A percentile compares a stretch with the other conserved stretches of the same genome.
Evolutionary conservation across 2,797 vertebrate species (phyloP).

Genomic region (Pristis pectinata): DNA sequence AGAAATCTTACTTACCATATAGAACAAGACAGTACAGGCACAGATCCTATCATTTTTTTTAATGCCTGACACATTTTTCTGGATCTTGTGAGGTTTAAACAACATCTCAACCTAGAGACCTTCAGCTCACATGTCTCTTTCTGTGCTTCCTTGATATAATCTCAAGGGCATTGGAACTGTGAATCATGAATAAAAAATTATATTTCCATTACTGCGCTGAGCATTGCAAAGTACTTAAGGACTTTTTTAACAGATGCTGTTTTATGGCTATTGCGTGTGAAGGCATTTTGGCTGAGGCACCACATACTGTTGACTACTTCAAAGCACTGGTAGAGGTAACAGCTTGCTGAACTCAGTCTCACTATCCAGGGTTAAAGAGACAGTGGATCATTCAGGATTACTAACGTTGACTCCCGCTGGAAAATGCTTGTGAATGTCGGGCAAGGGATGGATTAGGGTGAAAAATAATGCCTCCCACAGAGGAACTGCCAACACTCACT

Average conservation of each 20-base stretch:
- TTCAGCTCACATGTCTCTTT: neutral
- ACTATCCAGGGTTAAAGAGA: neutral
- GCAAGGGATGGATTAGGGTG: neutral
- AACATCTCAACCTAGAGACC: neutral
- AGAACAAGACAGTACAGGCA: neutral
- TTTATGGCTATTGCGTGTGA: neutral
- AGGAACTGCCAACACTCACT: neutral
- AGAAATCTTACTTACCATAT: too few relatives aligned
- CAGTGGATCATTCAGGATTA: neutral
- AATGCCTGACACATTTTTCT: neutral
- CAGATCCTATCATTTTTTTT: neutral
- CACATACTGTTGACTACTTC: neutral
- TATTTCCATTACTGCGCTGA: neutral
- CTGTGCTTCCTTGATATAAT: too few relatives aligned
- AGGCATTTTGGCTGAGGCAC: neutral
- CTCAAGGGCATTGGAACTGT: neutral
- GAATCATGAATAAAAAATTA: slow-evolving; percentile 1
- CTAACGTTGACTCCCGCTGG: neutral
- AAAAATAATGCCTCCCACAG: neutral
- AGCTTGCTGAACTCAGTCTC: neutral
- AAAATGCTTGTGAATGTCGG: neutral
- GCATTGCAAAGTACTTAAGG: neutral
- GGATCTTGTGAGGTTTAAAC: neutral
- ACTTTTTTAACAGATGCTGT: slow-evolving; percentile 7
- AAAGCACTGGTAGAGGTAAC: neutral